Conservation (phyloP, 2,888 invertebrate genomes). For the Melieria picta region DNA sequence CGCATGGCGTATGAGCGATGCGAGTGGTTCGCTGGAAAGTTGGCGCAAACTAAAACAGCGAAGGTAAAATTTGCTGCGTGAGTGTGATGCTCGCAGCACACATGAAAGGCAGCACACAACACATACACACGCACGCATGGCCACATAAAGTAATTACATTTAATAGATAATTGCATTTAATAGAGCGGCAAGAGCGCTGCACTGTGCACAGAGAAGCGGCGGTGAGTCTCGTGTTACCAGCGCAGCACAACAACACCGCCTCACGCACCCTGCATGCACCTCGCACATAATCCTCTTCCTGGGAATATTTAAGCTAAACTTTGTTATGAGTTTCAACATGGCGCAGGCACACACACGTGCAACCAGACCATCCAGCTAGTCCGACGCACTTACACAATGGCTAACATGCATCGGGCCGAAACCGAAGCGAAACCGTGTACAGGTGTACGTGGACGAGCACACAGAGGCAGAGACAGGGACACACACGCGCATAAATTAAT, state of each 20-base stretch:
- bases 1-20: no score
- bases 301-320: conserved; percentile 30
- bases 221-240: no score
- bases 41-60: no score
- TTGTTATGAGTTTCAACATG: conserved; percentile 22
- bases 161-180: conserved; percentile 25
- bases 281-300: conserved; percentile 22
- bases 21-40: no score
- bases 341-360: conserved; percentile 3
- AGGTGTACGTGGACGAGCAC: conserved; percentile 37
- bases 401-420: no score
- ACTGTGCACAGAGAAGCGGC: no score
- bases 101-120: background rate
- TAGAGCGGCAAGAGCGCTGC: background rate
- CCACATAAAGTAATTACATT: conserved; percentile 14
- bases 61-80: no score
- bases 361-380: no score
- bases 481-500: conserved; percentile 41
- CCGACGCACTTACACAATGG: no score
- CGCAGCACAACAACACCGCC: background rate
- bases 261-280: background rate
- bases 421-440: conserved; percentile 32
- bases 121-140: conserved; percentile 1
- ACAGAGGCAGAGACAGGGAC: conserved; percentile 7
- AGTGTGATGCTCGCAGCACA: background rate